Base-by-base conservation (phyloP, 2,113 vertebrate species). In the Epinephelus lanceolatus region DNA sequence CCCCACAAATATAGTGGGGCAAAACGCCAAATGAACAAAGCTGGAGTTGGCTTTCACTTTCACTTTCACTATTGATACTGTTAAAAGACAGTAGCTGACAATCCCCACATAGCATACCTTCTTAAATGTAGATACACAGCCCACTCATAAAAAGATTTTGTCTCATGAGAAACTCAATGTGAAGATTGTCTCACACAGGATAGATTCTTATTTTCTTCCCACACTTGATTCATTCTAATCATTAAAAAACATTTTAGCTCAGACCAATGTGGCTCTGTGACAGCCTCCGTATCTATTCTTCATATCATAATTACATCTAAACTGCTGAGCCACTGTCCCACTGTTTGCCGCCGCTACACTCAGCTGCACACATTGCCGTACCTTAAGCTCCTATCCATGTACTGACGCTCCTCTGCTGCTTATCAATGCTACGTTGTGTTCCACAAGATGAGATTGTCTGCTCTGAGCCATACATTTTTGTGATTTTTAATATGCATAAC, bases 401-500 rank as follows among this genome's bases (percentile, higher is more conserved):
- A 37, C 19, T 12, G 30, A 53, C 21, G 62, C 45, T 65, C 57
- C 55, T 33, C 56, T 27, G 71, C 80, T 68, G 72, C 76, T 86
- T 74, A 85, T 90, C 79, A 60, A 3, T n/a, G 49, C 56, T 14
- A 30, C 52, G 9, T 53, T 81, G 19, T 7, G 14, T 78, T 61
- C 60, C 55, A 87, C 63, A 71, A 88, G 69, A 66, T 77, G 55
- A 76, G 52, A 74, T 42, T 49, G 56, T 78, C 82, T 61, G 63
- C 75, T 77, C 42, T 23, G 0, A 80, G 87, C 53, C 68, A 66
- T 68, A 51, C 8, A 37, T 70, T 79, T 84, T 85, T 78, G 9
- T 33, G 23, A 55, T 81, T 81, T 73, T 73, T 49, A 83, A 86
- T 81, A 81, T 79, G 63, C 81, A 63, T 45, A 79, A 76, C 60